Base-by-base conservation (phyloP, 2,113 vertebrate species). In the Elaphurus davidianus region DNA sequence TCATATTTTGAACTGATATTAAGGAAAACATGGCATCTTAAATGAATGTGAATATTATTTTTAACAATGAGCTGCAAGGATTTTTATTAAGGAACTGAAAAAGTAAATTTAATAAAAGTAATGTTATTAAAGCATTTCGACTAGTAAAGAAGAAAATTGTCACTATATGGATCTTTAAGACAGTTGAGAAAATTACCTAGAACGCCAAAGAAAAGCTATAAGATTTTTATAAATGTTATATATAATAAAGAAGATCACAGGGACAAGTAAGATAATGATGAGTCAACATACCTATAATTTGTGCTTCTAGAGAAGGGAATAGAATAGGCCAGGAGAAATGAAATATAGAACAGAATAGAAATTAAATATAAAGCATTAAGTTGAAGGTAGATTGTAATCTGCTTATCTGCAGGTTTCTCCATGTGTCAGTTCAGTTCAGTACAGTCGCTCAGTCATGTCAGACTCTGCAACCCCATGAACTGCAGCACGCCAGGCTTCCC, bases 31-130 rank as follows among this genome's bases (percentile, higher is more conserved):
- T 79, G 43, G 7, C 25, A 0, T 62, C 45, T 94, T 54, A 89
- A 91, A 86, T 57, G 33, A 78, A 55, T 30, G 27, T 62, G 14
- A 59, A 64, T 90, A 17, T 82, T 78, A 62, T 74, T 55, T 93
- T 83, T 84, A 50, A 86, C 54, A 52, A 74, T 83, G 13, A 91
- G 5, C 28, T 60, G 62, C 3, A 47, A 33, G 59, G 9, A 83
- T 62, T 95, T 71, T 74, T 97, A 50, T 91, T 91, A 95, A 59
- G 43, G 52, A 88, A 55, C 36, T 45, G 55, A 88, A 60, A 79
- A 84, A 52, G 82, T 67, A 78, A 64, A 55, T 74, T 52, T 67
- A 92, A 96, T 79, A 78, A 82, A 83, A 87, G 5, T 76, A 91
- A 91, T 88, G 27, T 10, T 89, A 85, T 85, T 79, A 97, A 91